Evolutionary conservation across 2,113 vertebrate genomes (phyloP).

Genomic region (Brachyhypopomus occidentalis): DNA sequence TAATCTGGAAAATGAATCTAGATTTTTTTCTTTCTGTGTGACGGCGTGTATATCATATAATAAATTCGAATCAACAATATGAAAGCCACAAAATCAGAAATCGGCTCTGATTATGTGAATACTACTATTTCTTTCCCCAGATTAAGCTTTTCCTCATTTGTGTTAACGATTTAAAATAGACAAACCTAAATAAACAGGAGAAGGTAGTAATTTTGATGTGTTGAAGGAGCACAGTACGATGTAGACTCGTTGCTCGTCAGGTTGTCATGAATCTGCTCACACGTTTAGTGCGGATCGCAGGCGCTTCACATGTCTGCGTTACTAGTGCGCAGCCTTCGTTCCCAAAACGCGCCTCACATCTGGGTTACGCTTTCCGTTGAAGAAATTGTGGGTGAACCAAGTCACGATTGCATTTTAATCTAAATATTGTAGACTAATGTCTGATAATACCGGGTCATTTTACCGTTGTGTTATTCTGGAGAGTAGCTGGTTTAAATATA

Average conservation of each 20-base stretch:
- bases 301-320: background rate
- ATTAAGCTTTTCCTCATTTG: no score
- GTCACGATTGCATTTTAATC: background rate
- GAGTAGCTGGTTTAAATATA: background rate
- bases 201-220: background rate
- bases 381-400: background rate
- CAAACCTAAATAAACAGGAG: slow-evolving; percentile 7
- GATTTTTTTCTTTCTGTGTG: no score
- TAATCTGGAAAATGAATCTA: no score
- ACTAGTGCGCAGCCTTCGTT: background rate
- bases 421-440: no score
- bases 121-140: no score
- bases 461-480: background rate
- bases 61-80: no score
- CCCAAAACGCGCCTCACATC: background rate
- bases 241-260: no score
- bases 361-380: background rate
- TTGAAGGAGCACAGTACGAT: background rate
- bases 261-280: background rate
- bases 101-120: no score
- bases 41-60: no score
- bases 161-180: background rate
- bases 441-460: background rate
- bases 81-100: no score
- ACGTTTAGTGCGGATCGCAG: no score